Evolutionary conservation across 2,113 vertebrate species (phyloP).

Genomic region (human (Homo sapiens)): GRCh38 chr11:132994501-132995000

Average conservation of each 20-base stretch:
- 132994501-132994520: not conserved
- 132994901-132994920: not conserved
- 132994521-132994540: rapidly evolving
- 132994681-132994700: not conserved
- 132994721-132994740: not conserved
- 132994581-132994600: rapidly evolving
- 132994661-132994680: not conserved
- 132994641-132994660: not conserved
- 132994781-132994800: not conserved
- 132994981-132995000: not conserved
- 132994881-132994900: not conserved
- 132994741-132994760: not conserved
- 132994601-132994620: too few relatives aligned
- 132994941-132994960: not conserved
- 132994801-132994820: not conserved
- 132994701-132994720: not conserved
- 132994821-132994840: not conserved
- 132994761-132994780: not conserved
- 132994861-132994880: not conserved
- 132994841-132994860: not conserved
- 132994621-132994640: too few relatives aligned
- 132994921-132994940: not conserved
- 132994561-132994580: not conserved
- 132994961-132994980: not conserved
- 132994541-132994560: not conserved